These are phyloP conservation scores for Taenaris catops DNA, from an alignment of 2,888 invertebrate genomes.

Conservation along the genomic window DNA sequence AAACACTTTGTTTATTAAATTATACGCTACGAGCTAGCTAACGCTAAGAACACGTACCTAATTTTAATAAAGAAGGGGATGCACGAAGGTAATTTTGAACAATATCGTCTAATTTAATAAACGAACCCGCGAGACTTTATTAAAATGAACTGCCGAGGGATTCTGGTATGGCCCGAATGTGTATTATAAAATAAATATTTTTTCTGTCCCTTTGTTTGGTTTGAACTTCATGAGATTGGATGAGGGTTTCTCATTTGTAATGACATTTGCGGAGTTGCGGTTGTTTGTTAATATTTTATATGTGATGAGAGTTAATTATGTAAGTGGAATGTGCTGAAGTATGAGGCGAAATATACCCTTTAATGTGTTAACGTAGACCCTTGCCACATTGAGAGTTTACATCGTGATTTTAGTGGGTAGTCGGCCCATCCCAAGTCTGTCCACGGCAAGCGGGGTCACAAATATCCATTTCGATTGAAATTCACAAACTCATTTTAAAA, in stretches of 20 bases:
- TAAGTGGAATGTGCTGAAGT: too few relatives aligned
- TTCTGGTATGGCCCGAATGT: conserved; percentile 7
- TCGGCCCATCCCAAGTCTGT: too few relatives aligned
- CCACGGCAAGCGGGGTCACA: too few relatives aligned
- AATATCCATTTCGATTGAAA: too few relatives aligned
- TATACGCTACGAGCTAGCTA: conserved; percentile 9
- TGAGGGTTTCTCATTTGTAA: conserved; percentile 6
- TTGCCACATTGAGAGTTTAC: too few relatives aligned
- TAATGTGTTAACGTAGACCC: too few relatives aligned
- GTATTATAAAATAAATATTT: conserved; percentile 20
- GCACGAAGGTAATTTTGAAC: conserved; percentile 11
- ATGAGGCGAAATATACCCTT: too few relatives aligned
- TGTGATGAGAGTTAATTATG: too few relatives aligned
- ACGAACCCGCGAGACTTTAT: conserved; percentile 14
- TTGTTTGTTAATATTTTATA: too few relatives aligned
- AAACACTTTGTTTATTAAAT: conserved; percentile 10
- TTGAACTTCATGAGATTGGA: conserved; percentile 12
- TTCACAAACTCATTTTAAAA: too few relatives aligned
- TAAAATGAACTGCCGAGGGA: conserved; percentile 19
- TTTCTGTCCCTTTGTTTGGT: conserved; percentile 14
- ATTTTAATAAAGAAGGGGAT: conserved; percentile 22
- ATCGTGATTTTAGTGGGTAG: too few relatives aligned
- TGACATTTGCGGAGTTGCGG: conserved; percentile 3
- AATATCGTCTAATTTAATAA: conserved; percentile 22
- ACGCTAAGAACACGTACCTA: conserved; percentile 14